Evolutionary conservation across 2,113 vertebrate species (phyloP).

Genomic region (Emberiza fucata): DNA sequence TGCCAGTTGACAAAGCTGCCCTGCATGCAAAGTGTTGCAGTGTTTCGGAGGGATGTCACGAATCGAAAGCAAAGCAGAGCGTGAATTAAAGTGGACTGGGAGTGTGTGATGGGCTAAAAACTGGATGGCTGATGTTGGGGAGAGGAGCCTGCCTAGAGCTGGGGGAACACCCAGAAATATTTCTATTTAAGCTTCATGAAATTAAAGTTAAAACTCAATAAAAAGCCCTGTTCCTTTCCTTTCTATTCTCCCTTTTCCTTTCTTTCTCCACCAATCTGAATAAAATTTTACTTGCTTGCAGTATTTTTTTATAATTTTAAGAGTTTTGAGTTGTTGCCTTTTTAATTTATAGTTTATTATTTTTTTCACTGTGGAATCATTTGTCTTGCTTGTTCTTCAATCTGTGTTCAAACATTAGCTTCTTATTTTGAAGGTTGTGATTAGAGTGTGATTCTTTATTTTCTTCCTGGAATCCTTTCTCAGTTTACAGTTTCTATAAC

Average conservation of each 20-base stretch:
- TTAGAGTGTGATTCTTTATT: neutral
- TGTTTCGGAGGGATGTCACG: neutral
- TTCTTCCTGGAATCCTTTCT: neutral
- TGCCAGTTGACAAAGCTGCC: neutral
- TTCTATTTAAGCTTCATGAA: neutral
- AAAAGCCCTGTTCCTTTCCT: neutral
- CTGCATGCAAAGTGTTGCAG: neutral
- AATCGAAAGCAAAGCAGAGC: neutral
- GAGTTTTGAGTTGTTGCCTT: neutral
- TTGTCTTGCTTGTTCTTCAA: neutral
- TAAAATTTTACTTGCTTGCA: neutral
- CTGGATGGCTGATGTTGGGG: neutral
- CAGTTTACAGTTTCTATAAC: neutral
- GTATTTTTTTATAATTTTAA: neutral
- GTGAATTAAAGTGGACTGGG: rapidly evolving
- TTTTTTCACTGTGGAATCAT: neutral
- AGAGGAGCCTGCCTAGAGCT: neutral
- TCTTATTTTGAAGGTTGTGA: neutral
- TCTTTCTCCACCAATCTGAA: neutral
- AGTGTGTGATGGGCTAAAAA: neutral
- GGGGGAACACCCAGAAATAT: neutral
- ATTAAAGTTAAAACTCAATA: neutral
- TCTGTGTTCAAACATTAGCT: neutral
- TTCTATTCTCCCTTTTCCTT: neutral
- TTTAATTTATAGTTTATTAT: neutral